phyloP scores from a whole-genome alignment of 2,113 vertebrate genomes.

The Leptobrachium leishanense region DNA sequence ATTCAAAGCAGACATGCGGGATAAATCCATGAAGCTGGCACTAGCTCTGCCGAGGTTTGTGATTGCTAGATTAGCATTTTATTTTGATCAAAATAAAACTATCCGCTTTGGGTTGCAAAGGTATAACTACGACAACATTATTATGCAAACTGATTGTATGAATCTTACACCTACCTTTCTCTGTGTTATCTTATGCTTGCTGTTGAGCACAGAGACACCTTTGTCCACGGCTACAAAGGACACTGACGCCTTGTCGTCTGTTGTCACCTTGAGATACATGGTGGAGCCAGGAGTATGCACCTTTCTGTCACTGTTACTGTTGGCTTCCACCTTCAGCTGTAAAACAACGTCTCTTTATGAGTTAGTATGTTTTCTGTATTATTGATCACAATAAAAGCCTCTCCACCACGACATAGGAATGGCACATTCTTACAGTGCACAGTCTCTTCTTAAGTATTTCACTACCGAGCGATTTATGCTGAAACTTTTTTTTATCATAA shows the following conservation, averaged over 20 bases:
- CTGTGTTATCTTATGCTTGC: constrained; percentile 47
- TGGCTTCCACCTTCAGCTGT: neutral
- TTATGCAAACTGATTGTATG: neutral
- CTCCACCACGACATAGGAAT: too few species aligned
- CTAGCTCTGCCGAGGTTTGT: neutral
- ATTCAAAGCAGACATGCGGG: too few species aligned
- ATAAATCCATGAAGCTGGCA: neutral
- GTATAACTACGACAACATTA: neutral
- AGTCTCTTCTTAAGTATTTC: too few species aligned
- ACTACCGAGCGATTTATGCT: too few species aligned
- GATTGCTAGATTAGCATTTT: too few species aligned
- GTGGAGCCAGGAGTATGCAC: neutral
- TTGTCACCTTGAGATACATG: constrained; percentile 20
- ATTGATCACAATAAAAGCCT: too few species aligned
- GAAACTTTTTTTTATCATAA: too few species aligned
- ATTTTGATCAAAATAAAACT: neutral
- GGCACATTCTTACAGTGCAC: too few species aligned
- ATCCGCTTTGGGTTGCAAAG: neutral
- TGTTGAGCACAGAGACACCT: constrained; percentile 43
- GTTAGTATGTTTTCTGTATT: neutral
- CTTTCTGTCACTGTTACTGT: constrained; percentile 7
- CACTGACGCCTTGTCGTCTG: constrained; percentile 44
- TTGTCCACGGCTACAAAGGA: constrained; percentile 51
- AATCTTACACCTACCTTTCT: constrained; percentile 34
- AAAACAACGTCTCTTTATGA: neutral